Percentiles rank a stretch among this genome's conserved stretches.
phyloP scores from a whole-genome alignment of 2,113 vertebrate species.

The Sigmodon hispidus region DNA sequence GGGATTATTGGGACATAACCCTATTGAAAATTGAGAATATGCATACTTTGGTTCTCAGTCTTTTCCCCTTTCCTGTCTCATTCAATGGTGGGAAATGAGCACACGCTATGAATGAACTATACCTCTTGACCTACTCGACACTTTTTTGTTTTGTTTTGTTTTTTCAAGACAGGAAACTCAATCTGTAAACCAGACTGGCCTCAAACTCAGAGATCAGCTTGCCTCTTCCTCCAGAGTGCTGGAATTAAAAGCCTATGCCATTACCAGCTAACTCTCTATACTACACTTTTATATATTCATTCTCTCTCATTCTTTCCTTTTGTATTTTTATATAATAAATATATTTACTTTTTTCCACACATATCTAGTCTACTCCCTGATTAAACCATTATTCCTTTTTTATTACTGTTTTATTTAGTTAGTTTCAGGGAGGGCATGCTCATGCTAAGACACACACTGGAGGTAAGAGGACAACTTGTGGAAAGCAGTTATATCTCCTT shows the following conservation, averaged over 20 bases:
- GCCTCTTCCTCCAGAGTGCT: not conserved
- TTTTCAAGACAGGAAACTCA: not conserved
- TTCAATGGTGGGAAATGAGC: not conserved
- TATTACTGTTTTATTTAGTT: not conserved
- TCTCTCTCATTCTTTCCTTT: not conserved
- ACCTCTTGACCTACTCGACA: not conserved
- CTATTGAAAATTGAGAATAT: not conserved
- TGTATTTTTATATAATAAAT: not conserved
- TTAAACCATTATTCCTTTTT: not conserved
- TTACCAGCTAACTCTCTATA: not conserved
- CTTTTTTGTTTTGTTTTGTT: not conserved
- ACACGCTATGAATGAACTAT: not conserved
- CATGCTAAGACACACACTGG: not conserved
- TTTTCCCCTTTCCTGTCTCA: not conserved
- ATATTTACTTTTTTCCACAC: slow-evolving; percentile 10
- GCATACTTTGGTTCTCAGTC: not conserved
- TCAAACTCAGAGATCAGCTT: not conserved
- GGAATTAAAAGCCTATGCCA: not conserved
- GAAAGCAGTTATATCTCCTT: not conserved
- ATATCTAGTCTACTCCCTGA: not conserved
- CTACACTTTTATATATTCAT: not conserved
- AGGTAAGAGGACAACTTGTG: not conserved
- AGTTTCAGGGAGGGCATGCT: not conserved
- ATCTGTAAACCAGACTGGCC: not conserved
- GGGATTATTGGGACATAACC: not conserved